Evolutionary conservation across 2,113 vertebrate genomes (phyloP).

Genomic region (Ochotona curzoniae): DNA sequence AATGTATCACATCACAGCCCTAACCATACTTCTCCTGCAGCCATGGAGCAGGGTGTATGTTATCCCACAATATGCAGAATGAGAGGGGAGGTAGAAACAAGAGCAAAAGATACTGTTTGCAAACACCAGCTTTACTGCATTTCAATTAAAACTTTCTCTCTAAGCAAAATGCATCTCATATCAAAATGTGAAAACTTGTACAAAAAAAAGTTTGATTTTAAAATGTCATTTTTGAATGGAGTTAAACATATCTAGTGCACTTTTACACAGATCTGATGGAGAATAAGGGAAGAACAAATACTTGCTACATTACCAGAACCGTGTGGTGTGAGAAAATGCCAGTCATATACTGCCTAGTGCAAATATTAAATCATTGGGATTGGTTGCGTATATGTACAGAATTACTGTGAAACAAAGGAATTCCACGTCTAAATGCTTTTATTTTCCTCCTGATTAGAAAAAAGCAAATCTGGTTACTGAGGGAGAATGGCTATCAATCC

Average conservation of each 20-base stretch:
- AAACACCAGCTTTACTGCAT: background rate
- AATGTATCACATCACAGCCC: background rate
- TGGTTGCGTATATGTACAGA: background rate
- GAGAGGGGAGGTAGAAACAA: background rate
- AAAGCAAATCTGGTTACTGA: background rate
- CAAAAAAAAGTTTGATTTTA: background rate
- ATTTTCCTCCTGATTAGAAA: background rate
- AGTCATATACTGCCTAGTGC: background rate
- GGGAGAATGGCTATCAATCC: background rate
- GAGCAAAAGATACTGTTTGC: background rate
- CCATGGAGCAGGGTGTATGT: background rate
- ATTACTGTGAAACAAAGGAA: background rate
- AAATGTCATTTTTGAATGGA: background rate
- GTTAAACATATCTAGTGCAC: background rate
- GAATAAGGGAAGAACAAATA: background rate
- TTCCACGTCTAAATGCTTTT: background rate
- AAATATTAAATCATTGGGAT: too few species aligned
- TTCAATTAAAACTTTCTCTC: slow-evolving; percentile 2
- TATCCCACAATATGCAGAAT: background rate
- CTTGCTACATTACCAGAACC: background rate
- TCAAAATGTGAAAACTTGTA: background rate
- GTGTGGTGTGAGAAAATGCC: background rate
- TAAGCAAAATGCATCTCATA: background rate
- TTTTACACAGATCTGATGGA: background rate
- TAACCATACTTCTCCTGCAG: background rate